These are phyloP conservation scores for Allophyes oxyacanthae DNA, from an alignment of 2,888 invertebrate species.

Conservation along the genomic window DNA sequence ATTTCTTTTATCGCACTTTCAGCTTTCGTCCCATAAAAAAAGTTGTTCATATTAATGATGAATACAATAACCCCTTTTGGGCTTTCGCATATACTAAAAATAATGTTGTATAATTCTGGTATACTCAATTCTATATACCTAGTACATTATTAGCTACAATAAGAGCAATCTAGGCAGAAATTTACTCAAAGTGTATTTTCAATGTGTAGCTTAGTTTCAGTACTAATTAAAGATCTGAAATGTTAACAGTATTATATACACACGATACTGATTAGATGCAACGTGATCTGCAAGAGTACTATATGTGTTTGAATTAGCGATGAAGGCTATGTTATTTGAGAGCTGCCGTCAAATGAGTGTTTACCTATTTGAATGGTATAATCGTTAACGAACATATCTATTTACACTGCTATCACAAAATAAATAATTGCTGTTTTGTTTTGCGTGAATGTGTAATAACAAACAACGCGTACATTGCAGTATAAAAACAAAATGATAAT, in stretches of 20 bases:
- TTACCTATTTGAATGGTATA: conserved; percentile 39
- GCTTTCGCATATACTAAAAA: no score
- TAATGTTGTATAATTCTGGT: no score
- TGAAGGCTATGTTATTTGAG: conserved; percentile 34
- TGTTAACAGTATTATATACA: conserved; percentile 23
- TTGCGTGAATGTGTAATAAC: no score
- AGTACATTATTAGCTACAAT: no score
- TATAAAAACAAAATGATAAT: no score
- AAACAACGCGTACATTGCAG: no score
- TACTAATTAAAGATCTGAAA: conserved; percentile 35
- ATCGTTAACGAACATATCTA: conserved; percentile 33
- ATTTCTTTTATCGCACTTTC: no score
- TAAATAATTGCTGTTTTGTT: no score
- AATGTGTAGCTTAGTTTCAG: conserved; percentile 3
- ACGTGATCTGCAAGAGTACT: conserved; percentile 32
- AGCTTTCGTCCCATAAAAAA: no score
- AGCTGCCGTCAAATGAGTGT: conserved; percentile 29
- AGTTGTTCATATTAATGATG: no score
- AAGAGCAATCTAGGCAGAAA: not conserved
- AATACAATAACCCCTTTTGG: no score
- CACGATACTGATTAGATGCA: conserved; percentile 53
- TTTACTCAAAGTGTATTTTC: not conserved
- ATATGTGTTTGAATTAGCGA: conserved; percentile 38
- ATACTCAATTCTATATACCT: no score
- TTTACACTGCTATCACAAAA: conserved; percentile 17